Conservation (phyloP, 2,797 vertebrate genomes). For the Alfaro cultratus region DNA sequence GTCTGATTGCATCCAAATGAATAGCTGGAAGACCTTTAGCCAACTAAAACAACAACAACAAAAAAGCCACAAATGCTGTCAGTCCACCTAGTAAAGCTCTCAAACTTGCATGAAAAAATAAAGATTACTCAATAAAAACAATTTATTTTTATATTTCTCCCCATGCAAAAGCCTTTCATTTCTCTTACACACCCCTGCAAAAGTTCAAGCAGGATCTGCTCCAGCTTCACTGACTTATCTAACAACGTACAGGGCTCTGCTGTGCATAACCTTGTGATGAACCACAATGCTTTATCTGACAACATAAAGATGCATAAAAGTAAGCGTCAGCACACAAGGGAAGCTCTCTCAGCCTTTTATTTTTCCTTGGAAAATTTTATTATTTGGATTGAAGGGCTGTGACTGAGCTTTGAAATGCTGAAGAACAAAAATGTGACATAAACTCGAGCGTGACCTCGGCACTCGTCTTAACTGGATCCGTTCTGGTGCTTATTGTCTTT, state of each 20-base stretch:
- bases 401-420: slow-evolving; percentile 9
- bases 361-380: neutral
- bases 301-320: slow-evolving; percentile 5
- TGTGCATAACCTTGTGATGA: slow-evolving; percentile 11
- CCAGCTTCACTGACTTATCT: neutral
- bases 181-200: neutral
- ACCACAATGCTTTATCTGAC: slow-evolving; percentile 1
- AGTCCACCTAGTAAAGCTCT: neutral
- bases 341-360: neutral
- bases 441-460: neutral
- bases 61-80: neutral
- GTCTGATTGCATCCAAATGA: neutral
- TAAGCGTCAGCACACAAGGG: neutral
- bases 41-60: neutral
- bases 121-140: neutral
- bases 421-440: neutral
- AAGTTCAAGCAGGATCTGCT: neutral
- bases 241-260: neutral
- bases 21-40: neutral
- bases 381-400: neutral
- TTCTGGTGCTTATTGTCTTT: neutral
- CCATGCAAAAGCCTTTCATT: neutral
- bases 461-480: slow-evolving; percentile 4
- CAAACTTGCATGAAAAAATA: neutral
- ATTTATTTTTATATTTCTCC: neutral